phyloP scores from a whole-genome alignment of 2,113 vertebrate genomes.

The Columba livia region DNA sequence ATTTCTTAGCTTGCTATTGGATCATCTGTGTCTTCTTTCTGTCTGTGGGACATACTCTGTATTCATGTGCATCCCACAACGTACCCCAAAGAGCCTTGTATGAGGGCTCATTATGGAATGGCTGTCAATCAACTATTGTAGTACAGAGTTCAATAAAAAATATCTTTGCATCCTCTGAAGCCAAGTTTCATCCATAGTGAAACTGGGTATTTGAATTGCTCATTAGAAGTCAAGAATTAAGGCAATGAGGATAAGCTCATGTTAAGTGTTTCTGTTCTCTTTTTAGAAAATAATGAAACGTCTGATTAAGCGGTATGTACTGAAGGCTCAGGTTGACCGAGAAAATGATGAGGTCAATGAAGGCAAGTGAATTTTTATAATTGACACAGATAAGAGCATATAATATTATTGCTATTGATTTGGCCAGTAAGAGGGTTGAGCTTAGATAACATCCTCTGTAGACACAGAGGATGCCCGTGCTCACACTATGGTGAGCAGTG shows the following conservation, averaged over 20 bases:
- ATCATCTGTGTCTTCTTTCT: not conserved
- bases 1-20: not conserved
- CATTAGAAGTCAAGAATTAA: not conserved
- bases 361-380: conserved; percentile 77
- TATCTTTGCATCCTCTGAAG: not conserved
- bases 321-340: conserved; percentile 96
- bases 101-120: not conserved
- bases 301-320: conserved; percentile 94
- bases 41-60: not conserved
- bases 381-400: not conserved
- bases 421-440: not conserved
- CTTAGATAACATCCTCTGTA: not conserved
- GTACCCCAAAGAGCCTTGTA: not conserved
- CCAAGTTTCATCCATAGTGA: not conserved
- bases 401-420: not conserved
- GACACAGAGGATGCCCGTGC: rapidly evolving
- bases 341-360: conserved; percentile 98
- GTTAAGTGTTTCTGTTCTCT: conserved; percentile 1
- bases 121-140: not conserved
- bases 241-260: not conserved
- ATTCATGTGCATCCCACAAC: not conserved
- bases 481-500: not conserved
- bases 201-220: not conserved
- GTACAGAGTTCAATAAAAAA: not conserved
- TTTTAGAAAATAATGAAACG: conserved; percentile 97